Conservation (phyloP, 1,140 invertebrate genomes). For the Drosophila varians region DNA sequence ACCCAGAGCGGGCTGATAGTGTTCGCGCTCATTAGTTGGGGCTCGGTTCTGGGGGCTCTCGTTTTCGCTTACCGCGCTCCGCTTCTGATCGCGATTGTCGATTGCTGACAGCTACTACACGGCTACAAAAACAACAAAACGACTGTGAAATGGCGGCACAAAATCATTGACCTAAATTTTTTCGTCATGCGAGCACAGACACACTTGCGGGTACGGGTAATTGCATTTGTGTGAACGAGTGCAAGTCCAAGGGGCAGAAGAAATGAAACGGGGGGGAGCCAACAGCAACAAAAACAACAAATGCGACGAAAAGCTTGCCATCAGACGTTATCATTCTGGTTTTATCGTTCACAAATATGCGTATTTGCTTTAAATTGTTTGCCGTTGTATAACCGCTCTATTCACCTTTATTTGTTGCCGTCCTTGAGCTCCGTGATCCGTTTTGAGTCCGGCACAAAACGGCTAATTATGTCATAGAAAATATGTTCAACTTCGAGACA, state of each 20-base stretch:
- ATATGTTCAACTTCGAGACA: conserved; percentile 33
- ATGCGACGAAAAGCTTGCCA: conserved; percentile 38
- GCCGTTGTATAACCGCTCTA: conserved; percentile 34
- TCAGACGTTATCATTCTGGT: conserved; percentile 59
- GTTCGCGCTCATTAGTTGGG: conserved; percentile 12
- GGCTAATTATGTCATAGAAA: conserved; percentile 54
- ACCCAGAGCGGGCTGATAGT: conserved; percentile 6
- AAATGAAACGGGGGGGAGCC: not conserved
- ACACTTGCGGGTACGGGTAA: conserved; percentile 37
- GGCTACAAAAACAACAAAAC: conserved; percentile 12
- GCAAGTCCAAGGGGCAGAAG: conserved; percentile 30
- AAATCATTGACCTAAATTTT: conserved; percentile 80
- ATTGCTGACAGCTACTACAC: conserved; percentile 56
- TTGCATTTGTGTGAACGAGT: conserved; percentile 50
- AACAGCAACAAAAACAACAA: not conserved
- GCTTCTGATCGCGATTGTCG: conserved; percentile 64
- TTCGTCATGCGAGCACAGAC: conserved; percentile 72
- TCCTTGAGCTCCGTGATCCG: conserved; percentile 63
- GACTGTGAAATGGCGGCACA: conserved; percentile 62
- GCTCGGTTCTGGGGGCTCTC: conserved; percentile 44
- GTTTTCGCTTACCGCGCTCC: conserved; percentile 35
- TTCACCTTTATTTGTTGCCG: conserved; percentile 28
- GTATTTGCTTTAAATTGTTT: conserved; percentile 30
- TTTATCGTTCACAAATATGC: conserved; percentile 45
- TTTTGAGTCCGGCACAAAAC: not conserved